Conservation (phyloP, 2,113 vertebrate species). For the Chaetops frenatus region DNA sequence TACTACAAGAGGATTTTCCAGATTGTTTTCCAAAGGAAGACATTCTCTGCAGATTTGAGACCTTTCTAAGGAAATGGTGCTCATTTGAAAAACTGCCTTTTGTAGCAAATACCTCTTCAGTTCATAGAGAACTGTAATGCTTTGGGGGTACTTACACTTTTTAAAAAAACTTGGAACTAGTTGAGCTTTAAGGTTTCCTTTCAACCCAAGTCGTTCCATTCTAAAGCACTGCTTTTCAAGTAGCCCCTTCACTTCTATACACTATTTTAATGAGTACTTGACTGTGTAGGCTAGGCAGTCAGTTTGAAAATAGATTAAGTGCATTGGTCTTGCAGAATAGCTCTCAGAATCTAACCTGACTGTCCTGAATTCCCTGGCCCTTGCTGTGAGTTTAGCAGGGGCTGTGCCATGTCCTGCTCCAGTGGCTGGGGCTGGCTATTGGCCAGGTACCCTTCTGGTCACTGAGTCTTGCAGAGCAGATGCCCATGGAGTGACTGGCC, state of each 20-base stretch:
- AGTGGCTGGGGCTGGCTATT: neutral
- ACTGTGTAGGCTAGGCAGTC: neutral
- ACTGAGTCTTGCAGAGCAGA: neutral
- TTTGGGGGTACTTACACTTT: neutral
- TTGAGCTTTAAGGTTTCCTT: neutral
- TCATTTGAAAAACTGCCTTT: neutral
- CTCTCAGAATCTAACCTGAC: neutral
- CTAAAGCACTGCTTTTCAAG: neutral
- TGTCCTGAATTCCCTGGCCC: neutral
- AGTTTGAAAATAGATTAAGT: neutral
- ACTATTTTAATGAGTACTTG: neutral
- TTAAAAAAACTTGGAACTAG: neutral
- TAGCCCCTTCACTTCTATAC: neutral
- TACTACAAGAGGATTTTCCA: neutral
- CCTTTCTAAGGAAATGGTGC: neutral
- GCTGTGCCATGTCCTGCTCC: neutral
- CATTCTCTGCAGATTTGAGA: neutral
- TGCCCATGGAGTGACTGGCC: neutral
- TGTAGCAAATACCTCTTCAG: neutral
- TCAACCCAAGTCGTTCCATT: neutral
- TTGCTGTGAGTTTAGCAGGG: neutral
- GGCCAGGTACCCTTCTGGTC: rapidly evolving
- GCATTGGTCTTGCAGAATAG: neutral
- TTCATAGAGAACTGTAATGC: neutral
- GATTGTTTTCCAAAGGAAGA: neutral